These are phyloP conservation scores for Drosophila demipolita DNA, from an alignment of 2,888 invertebrate species.

Conservation along the genomic window DNA sequence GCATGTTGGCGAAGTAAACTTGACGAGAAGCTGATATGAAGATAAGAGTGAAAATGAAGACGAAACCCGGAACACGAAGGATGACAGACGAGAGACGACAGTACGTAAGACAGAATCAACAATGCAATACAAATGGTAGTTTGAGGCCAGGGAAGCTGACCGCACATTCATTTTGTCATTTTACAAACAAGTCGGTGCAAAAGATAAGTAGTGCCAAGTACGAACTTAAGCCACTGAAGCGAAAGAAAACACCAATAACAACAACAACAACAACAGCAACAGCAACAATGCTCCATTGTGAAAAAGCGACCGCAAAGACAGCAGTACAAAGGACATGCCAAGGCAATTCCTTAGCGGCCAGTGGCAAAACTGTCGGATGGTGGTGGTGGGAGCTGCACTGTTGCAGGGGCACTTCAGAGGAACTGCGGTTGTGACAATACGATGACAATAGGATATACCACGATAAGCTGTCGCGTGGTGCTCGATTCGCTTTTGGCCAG, in stretches of 20 bases:
- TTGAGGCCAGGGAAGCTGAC: slow-evolving; percentile 55
- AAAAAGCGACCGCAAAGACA: slow-evolving; percentile 61
- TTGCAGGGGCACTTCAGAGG: slow-evolving; percentile 19
- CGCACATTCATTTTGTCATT: slow-evolving; percentile 80
- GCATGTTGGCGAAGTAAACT: slow-evolving; percentile 38
- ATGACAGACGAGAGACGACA: slow-evolving; percentile 1
- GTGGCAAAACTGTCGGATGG: slow-evolving; percentile 13
- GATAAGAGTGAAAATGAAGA: slow-evolving; percentile 18
- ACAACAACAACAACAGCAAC: slow-evolving; percentile 27
- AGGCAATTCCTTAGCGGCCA: slow-evolving; percentile 62
- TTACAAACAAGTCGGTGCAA: slow-evolving; percentile 76
- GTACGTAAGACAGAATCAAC: slow-evolving; percentile 3
- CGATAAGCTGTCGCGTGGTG: slow-evolving; percentile 71
- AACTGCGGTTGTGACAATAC: slow-evolving; percentile 76
- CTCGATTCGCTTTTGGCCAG: slow-evolving; percentile 57
- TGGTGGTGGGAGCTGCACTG: background rate
- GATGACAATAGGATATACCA: slow-evolving; percentile 77
- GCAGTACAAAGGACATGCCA: slow-evolving; percentile 58
- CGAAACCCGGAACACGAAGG: slow-evolving; percentile 1
- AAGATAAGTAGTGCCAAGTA: slow-evolving; percentile 77
- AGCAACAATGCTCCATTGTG: slow-evolving; percentile 37
- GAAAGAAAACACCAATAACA: slow-evolving; percentile 54
- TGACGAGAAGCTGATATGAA: slow-evolving; percentile 49
- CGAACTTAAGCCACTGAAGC: slow-evolving; percentile 75
- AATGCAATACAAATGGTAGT: slow-evolving; percentile 27